Conservation (phyloP, 2,888 invertebrate species). For the Digitonthophagus gazella region DNA sequence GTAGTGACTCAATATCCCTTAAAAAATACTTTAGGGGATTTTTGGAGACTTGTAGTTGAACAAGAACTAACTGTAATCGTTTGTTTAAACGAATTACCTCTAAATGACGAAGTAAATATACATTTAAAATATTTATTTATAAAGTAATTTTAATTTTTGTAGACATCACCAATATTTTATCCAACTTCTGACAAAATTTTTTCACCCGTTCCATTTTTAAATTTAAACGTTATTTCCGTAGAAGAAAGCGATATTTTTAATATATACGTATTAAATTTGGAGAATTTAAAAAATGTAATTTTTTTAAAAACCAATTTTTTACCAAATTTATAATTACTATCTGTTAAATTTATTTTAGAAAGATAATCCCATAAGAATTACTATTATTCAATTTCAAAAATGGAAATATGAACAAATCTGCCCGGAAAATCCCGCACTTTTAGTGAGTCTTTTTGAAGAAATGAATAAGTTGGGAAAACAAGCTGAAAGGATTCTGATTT, state of each 20-base stretch:
- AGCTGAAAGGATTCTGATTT: conserved; percentile 43
- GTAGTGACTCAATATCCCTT: conserved; percentile 52
- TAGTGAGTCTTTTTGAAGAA: conserved; percentile 47
- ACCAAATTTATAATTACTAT: background rate
- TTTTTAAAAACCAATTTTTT: conserved; percentile 1
- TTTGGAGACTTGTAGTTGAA: conserved; percentile 52
- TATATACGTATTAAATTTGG: conserved; percentile 5
- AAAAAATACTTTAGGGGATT: conserved; percentile 51
- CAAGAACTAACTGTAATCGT: conserved; percentile 47
- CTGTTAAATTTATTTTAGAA: conserved; percentile 4
- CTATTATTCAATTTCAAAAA: conserved; percentile 35
- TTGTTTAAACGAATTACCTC: conserved; percentile 47
- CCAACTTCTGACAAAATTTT: conserved; percentile 24
- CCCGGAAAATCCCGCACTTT: conserved; percentile 38
- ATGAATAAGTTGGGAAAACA: conserved; percentile 42
- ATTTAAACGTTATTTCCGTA: conserved; percentile 22
- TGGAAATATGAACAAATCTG: conserved; percentile 40
- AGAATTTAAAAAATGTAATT: background rate
- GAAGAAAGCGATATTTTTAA: conserved; percentile 32
- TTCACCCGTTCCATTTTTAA: conserved; percentile 23
- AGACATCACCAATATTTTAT: conserved; percentile 32
- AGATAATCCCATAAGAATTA: background rate
- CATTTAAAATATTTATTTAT: background rate
- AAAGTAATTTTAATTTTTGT: conserved; percentile 5
- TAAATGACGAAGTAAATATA: conserved; percentile 43